Percentiles rank a stretch among this genome's conserved stretches.
These are phyloP conservation scores for Microplitis manilae DNA, from an alignment of 2,888 invertebrate genomes.

Conservation along the genomic window DNA sequence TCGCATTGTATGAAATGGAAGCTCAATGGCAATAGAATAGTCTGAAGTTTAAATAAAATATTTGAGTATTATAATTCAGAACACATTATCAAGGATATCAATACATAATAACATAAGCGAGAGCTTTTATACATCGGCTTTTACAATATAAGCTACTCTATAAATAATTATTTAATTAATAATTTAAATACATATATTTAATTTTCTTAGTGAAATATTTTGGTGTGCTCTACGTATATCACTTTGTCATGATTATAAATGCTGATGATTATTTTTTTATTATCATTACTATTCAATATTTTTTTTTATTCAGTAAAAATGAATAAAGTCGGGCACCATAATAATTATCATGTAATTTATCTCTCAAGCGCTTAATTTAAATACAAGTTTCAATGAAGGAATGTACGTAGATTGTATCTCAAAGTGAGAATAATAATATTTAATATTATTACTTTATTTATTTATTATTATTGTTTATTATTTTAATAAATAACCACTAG, in stretches of 20 bases:
- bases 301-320: conserved; percentile 57
- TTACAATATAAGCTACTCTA: not conserved
- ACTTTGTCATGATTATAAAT: conserved; percentile 59
- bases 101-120: conserved; percentile 2
- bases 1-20: conserved; percentile 22
- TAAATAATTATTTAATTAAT: conserved; percentile 9
- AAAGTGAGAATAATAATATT: conserved; percentile 40
- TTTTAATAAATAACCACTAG: conserved; percentile 55
- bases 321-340: conserved; percentile 53
- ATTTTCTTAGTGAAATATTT: not conserved
- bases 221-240: conserved; percentile 60
- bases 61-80: not conserved
- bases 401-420: conserved; percentile 54
- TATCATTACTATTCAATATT: not conserved
- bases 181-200: not conserved
- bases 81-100: conserved; percentile 24
- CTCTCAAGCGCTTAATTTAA: conserved; percentile 10
- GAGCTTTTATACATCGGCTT: not conserved
- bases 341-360: conserved; percentile 16
- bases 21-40: conserved; percentile 24
- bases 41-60: not conserved
- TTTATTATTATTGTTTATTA: conserved; percentile 19
- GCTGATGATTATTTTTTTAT: conserved; percentile 38
- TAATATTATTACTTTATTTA: not conserved
- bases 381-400: conserved; percentile 55